A percentile compares a stretch with the other conserved stretches of the same genome.
phyloP scores from a whole-genome alignment of 2,797 vertebrate species.

The Podarcis lilfordi region DNA sequence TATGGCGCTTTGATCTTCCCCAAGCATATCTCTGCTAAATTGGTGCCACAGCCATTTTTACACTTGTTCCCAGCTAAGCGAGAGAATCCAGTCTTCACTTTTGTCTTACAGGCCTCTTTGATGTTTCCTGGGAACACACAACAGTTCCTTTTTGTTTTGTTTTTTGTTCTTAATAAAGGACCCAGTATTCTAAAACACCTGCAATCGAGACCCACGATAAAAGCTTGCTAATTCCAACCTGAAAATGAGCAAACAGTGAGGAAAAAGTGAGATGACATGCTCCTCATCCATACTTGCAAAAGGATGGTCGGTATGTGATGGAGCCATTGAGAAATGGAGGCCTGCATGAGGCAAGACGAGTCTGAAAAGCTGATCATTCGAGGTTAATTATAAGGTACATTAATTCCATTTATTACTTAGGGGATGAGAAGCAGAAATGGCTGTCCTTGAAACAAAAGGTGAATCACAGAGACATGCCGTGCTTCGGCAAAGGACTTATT shows the following conservation, averaged over 20 bases:
- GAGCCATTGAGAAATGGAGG: background rate
- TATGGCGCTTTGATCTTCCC: background rate
- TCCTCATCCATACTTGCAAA: background rate
- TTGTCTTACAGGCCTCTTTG: background rate
- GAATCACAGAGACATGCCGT: background rate
- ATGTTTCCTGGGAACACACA: background rate
- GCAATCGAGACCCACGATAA: background rate
- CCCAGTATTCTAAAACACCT: background rate
- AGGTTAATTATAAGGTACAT: conserved; percentile 1
- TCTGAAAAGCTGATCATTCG: background rate
- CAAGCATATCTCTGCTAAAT: background rate
- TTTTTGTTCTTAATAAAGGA: background rate
- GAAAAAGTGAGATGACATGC: background rate
- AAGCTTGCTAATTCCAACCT: background rate
- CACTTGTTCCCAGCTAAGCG: background rate
- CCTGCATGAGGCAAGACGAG: background rate
- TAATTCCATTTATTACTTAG: conserved; percentile 21
- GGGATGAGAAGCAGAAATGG: background rate
- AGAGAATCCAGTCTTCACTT: background rate
- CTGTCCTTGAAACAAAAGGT: conserved; percentile 11
- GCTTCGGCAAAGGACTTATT: background rate
- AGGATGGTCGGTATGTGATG: background rate
- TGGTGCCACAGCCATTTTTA: background rate
- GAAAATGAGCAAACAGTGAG: background rate
- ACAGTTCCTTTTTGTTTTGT: background rate